Evolutionary conservation across 2,888 invertebrate genomes (phyloP).

Genomic region (Synergus japonicus): DNA sequence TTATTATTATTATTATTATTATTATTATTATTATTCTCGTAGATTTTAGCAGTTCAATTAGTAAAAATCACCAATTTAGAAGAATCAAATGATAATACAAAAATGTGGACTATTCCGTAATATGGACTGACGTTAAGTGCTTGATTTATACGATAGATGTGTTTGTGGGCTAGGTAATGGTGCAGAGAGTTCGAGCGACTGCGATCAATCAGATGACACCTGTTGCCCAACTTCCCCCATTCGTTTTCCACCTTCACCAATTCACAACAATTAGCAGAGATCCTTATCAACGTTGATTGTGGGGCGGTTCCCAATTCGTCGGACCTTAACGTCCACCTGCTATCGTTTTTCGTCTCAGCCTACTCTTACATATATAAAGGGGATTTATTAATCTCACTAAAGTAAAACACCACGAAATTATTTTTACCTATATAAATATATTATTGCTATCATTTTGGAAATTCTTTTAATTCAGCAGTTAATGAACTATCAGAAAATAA

Average conservation of each 20-base stretch:
- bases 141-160: slow-evolving; percentile 70
- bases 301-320: slow-evolving; percentile 56
- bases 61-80: not conserved
- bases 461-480: not conserved
- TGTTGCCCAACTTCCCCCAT: slow-evolving; percentile 74
- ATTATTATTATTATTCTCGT: no score
- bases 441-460: not conserved
- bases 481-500: not conserved
- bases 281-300: slow-evolving; percentile 72
- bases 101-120: slow-evolving; percentile 59
- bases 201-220: slow-evolving; percentile 78
- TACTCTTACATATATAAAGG: not conserved
- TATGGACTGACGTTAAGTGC: slow-evolving; percentile 70
- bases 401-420: not conserved
- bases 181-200: slow-evolving; percentile 69
- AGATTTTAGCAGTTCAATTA: no score
- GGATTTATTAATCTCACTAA: not conserved
- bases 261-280: slow-evolving; percentile 75
- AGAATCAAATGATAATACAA: not conserved
- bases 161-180: slow-evolving; percentile 74
- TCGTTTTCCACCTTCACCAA: slow-evolving; percentile 74
- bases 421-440: not conserved
- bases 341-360: not conserved
- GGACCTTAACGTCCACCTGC: slow-evolving; percentile 21
- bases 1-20: no score